Percentiles rank a stretch among this genome's conserved stretches.
phyloP scores from a whole-genome alignment of 2,113 vertebrate genomes.

The Pollimyrus isidori region DNA sequence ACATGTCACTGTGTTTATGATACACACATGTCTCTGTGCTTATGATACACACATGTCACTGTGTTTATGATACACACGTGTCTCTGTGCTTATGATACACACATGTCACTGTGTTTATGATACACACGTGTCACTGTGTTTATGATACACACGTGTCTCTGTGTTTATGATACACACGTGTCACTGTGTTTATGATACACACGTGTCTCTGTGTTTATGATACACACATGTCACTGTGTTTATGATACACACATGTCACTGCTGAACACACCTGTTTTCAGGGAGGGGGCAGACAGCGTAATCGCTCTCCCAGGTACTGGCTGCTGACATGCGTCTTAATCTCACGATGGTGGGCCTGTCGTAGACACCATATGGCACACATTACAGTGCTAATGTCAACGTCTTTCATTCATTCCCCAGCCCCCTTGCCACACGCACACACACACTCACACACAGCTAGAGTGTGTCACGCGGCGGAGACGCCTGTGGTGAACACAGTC shows the following conservation, averaged over 20 bases:
- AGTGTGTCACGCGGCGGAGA: not conserved
- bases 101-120: not conserved
- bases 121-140: not conserved
- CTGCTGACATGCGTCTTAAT: slow-evolving; percentile 15
- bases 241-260: not conserved
- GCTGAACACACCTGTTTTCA: not conserved
- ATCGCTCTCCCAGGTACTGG: not conserved
- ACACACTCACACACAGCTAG: not conserved
- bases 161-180: too few species aligned
- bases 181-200: not conserved
- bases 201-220: not conserved
- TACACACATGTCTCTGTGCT: not conserved
- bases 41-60: not conserved
- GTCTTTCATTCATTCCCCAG: slow-evolving; percentile 14
- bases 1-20: not conserved
- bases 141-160: not conserved
- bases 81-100: not conserved
- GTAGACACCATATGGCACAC: slow-evolving; percentile 1
- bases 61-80: too few species aligned
- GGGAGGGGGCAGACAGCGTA: not conserved
- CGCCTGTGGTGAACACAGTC: not conserved
- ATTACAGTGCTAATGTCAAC: slow-evolving; percentile 14
- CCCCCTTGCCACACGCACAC: not conserved
- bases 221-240: not conserved
- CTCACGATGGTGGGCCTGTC: slow-evolving; percentile 13